A percentile compares a stretch with the other conserved stretches of the same genome.
These are phyloP conservation scores for Clanis bilineata DNA, from an alignment of 2,888 invertebrate genomes.

Conservation along the genomic window DNA sequence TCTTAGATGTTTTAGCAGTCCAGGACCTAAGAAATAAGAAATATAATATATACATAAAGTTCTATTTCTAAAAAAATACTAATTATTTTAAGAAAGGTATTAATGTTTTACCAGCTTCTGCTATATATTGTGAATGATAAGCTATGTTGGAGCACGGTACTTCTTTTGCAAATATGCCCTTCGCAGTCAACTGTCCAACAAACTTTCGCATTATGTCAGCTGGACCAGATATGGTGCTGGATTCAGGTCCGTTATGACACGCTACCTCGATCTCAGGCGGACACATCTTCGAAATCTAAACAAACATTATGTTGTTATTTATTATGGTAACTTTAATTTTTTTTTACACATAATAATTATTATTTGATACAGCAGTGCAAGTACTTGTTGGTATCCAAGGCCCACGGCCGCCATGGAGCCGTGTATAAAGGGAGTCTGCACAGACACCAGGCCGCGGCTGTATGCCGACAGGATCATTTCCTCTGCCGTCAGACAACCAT, in stretches of 20 bases:
- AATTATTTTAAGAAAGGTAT: conserved; percentile 25
- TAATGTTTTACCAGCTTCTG: conserved; percentile 66
- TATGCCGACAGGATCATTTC: conserved; percentile 92
- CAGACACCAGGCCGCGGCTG: conserved; percentile 88
- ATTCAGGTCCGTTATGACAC: conserved; percentile 90
- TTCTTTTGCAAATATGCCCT: conserved; percentile 46
- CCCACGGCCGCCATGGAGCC: conserved; percentile 95
- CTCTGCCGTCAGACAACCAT: conserved; percentile 92
- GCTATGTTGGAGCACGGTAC: conserved; percentile 88
- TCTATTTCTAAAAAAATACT: background rate
- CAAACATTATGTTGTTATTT: conserved; percentile 36
- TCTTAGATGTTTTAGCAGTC: conserved; percentile 81
- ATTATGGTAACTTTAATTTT: background rate
- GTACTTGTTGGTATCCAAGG: conserved; percentile 74
- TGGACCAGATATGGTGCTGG: conserved; percentile 89
- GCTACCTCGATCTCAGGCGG: conserved; percentile 83
- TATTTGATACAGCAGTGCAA: background rate
- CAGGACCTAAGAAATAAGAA: conserved; percentile 53
- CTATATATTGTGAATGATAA: conserved; percentile 91
- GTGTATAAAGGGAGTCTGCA: conserved; percentile 84
- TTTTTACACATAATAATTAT: background rate
- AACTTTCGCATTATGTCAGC: conserved; percentile 80
- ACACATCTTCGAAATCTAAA: conserved; percentile 33
- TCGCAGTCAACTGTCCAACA: conserved; percentile 62
- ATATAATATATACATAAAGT: background rate